These are phyloP conservation scores for Ericerus pela DNA, from an alignment of 1,140 invertebrate genomes.

Conservation along the genomic window DNA sequence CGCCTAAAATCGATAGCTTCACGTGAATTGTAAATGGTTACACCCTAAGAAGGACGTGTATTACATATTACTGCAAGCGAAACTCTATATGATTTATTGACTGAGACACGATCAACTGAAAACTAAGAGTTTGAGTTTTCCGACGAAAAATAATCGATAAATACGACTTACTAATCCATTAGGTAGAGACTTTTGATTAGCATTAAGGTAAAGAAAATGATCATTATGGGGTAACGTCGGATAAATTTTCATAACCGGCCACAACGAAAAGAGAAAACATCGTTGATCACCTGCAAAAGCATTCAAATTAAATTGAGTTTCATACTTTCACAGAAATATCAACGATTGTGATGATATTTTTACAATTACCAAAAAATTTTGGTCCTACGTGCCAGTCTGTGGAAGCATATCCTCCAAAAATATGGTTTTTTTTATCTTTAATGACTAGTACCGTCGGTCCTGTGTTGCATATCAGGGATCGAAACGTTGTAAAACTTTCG, in stretches of 20 bases:
- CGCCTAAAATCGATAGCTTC: too few relatives aligned
- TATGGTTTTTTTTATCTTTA: slow-evolving; percentile 59
- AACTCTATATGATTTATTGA: too few relatives aligned
- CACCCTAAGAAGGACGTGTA: too few relatives aligned
- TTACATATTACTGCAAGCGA: too few relatives aligned
- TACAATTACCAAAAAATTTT: slow-evolving; percentile 40
- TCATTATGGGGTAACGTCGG: slow-evolving; percentile 38
- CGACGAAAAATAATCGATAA: too few relatives aligned
- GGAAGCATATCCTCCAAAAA: slow-evolving; percentile 76
- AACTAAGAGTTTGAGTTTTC: too few relatives aligned
- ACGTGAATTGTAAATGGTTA: too few relatives aligned
- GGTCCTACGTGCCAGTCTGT: slow-evolving; percentile 54
- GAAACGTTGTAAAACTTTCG: slow-evolving; percentile 65
- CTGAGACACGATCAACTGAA: too few relatives aligned
- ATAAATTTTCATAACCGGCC: slow-evolving; percentile 41
- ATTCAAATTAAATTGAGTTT: too few relatives aligned
- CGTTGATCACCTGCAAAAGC: slow-evolving; percentile 5
- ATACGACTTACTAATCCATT: slow-evolving; percentile 58
- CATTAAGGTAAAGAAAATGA: slow-evolving; percentile 80
- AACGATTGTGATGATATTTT: too few relatives aligned
- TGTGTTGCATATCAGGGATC: slow-evolving; percentile 51
- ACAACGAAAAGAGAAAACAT: slow-evolving; percentile 53
- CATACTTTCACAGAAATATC: too few relatives aligned
- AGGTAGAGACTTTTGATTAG: slow-evolving; percentile 74
- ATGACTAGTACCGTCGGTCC: slow-evolving; percentile 61